Percentiles rank a stretch among this genome's conserved stretches.
Evolutionary conservation across 2,797 vertebrate species (phyloP).

Genomic region (Sarcophilus harrisii): DNA sequence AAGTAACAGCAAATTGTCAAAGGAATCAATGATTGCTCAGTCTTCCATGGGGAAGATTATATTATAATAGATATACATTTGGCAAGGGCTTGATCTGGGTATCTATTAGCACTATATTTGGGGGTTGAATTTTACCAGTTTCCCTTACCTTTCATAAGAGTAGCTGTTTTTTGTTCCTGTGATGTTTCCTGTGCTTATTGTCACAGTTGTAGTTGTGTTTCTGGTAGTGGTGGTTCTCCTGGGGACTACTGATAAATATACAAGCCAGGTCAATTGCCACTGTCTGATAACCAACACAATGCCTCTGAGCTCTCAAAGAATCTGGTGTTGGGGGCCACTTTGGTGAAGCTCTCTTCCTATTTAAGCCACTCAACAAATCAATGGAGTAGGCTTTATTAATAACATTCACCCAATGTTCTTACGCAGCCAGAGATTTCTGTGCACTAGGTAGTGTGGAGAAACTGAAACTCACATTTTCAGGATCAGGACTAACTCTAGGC

Average conservation of each 20-base stretch:
- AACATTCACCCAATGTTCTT: not conserved
- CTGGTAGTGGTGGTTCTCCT: not conserved
- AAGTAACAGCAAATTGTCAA: not conserved
- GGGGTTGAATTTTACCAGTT: fast-evolving
- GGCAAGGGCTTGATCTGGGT: not conserved
- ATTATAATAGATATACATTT: not conserved
- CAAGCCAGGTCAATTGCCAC: slow-evolving; percentile 8
- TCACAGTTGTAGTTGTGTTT: not conserved
- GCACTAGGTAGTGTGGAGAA: not conserved
- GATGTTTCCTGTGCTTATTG: fast-evolving
- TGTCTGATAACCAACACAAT: not conserved
- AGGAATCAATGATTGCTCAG: not conserved
- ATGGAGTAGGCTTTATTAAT: not conserved
- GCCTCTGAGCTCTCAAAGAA: not conserved
- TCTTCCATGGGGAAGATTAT: not conserved
- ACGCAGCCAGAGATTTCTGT: not conserved
- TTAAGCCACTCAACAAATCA: not conserved
- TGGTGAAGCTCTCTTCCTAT: not conserved
- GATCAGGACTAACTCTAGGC: not conserved
- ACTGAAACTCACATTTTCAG: not conserved
- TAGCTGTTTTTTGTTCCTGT: fast-evolving
- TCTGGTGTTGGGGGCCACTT: not conserved
- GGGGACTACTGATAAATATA: slow-evolving; percentile 43
- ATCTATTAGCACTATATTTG: not conserved
- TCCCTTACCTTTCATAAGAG: slow-evolving; percentile 35